These are phyloP conservation scores for Callimorpha dominula DNA, from an alignment of 2,888 invertebrate species.

Conservation along the genomic window DNA sequence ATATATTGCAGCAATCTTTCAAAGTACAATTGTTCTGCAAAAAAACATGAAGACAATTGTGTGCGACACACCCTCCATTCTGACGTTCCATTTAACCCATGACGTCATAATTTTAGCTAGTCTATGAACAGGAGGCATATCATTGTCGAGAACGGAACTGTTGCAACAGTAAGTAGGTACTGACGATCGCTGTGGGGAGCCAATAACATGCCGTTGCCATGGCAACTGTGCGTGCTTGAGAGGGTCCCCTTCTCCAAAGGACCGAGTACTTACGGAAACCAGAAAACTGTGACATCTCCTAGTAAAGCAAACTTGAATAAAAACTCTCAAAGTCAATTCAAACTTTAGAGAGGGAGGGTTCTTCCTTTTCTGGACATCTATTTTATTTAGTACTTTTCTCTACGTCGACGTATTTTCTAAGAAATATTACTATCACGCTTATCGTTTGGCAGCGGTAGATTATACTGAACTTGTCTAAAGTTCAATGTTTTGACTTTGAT, in stretches of 20 bases:
- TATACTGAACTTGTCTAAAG: slow-evolving; percentile 38
- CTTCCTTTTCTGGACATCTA: slow-evolving; percentile 56
- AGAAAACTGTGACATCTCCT: slow-evolving; percentile 71
- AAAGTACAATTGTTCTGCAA: slow-evolving; percentile 28
- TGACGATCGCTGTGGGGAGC: slow-evolving; percentile 76
- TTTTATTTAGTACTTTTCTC: slow-evolving; percentile 62
- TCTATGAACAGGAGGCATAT: slow-evolving; percentile 55
- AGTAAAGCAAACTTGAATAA: slow-evolving; percentile 54
- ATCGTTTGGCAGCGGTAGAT: slow-evolving; percentile 58
- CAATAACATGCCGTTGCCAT: slow-evolving; percentile 81
- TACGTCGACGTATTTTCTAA: slow-evolving; percentile 51
- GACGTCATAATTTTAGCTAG: slow-evolving; percentile 58
- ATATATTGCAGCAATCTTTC: slow-evolving; percentile 24
- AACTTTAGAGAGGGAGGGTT: slow-evolving; percentile 41
- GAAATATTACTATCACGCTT: slow-evolving; percentile 52
- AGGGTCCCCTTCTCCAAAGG: slow-evolving; percentile 74
- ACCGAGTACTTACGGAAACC: slow-evolving; percentile 72
- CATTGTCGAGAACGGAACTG: slow-evolving; percentile 52
- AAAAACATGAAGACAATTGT: slow-evolving; percentile 37
- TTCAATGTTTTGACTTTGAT: slow-evolving; percentile 41
- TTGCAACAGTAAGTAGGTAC: slow-evolving; percentile 52
- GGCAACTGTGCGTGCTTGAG: slow-evolving; percentile 70
- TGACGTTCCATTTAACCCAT: slow-evolving; percentile 39
- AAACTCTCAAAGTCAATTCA: slow-evolving; percentile 26
- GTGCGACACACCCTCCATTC: slow-evolving; percentile 30